Evolutionary conservation across 2,888 invertebrate species (phyloP).

Genomic region (Hermodice carunculata): DNA sequence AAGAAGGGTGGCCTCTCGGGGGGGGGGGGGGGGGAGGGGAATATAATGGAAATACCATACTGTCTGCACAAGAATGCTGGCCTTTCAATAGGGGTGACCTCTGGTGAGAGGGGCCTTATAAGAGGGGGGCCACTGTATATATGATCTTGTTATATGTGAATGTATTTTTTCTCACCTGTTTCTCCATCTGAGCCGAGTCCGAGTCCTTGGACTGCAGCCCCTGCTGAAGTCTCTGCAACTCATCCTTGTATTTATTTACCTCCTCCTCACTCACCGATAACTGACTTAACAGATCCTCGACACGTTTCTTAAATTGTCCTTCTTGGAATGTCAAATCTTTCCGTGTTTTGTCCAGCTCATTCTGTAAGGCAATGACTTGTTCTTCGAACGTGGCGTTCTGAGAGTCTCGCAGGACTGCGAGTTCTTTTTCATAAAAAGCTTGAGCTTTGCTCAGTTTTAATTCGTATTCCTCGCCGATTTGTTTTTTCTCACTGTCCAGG

Average conservation of each 20-base stretch:
- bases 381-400: slow-evolving; percentile 49
- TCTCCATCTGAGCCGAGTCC: slow-evolving; percentile 41
- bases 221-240: slow-evolving; percentile 44
- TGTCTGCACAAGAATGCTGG: too few relatives aligned
- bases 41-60: too few relatives aligned
- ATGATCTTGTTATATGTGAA: slow-evolving; percentile 4
- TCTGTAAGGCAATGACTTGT: slow-evolving; percentile 46
- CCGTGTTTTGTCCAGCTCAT: slow-evolving; percentile 57
- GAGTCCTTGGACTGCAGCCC: slow-evolving; percentile 46
- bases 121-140: too few relatives aligned
- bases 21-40: too few relatives aligned
- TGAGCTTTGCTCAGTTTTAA: slow-evolving; percentile 63
- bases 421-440: slow-evolving; percentile 66
- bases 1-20: too few relatives aligned
- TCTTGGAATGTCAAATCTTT: slow-evolving; percentile 57
- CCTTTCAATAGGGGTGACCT: too few relatives aligned
- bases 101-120: too few relatives aligned
- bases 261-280: slow-evolving; percentile 59
- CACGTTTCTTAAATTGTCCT: slow-evolving; percentile 51
- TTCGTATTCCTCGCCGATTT: slow-evolving; percentile 60
- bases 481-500: slow-evolving; percentile 47
- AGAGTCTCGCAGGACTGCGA: slow-evolving; percentile 54
- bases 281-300: slow-evolving; percentile 58
- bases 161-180: slow-evolving; percentile 49
- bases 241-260: slow-evolving; percentile 47